Conservation (phyloP, 2,113 vertebrate genomes). For the Chionodraco myersi region DNA sequence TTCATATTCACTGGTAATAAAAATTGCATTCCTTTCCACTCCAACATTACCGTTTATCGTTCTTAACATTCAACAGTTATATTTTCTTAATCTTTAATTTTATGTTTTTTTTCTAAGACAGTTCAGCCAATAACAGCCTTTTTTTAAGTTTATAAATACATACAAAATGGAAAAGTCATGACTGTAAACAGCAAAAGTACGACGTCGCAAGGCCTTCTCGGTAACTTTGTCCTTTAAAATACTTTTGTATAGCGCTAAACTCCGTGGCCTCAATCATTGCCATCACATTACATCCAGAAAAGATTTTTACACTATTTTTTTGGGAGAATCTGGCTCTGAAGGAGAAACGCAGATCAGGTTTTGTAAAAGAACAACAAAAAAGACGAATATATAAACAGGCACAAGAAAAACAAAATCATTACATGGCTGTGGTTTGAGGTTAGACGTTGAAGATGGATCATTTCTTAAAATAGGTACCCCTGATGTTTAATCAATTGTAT, state of each 20-base stretch:
- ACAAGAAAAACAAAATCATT: background rate
- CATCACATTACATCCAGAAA: background rate
- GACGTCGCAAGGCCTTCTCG: background rate
- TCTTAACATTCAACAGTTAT: slow-evolving; percentile 17
- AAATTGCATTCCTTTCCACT: slow-evolving; percentile 54
- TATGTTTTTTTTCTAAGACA: background rate
- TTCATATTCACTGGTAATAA: slow-evolving; percentile 68
- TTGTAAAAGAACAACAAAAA: background rate
- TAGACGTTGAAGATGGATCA: background rate
- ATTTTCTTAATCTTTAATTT: background rate
- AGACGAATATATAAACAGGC: background rate
- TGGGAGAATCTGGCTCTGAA: background rate
- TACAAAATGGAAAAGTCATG: slow-evolving; percentile 36
- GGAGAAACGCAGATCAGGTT: slow-evolving; percentile 18
- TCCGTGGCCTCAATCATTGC: background rate
- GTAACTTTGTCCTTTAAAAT: slow-evolving; percentile 55
- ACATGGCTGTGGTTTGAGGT: slow-evolving; percentile 12
- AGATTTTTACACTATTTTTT: background rate
- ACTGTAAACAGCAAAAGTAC: slow-evolving; percentile 24
- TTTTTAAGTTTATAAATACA: slow-evolving; percentile 30
- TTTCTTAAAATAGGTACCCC: slow-evolving; percentile 16
- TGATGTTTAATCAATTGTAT: background rate
- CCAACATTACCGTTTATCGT: slow-evolving; percentile 20
- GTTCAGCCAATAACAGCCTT: slow-evolving; percentile 12
- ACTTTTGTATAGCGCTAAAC: background rate